Base-by-base conservation (phyloP, 2,888 invertebrate genomes). In the Ecdyonurus torrentis region DNA sequence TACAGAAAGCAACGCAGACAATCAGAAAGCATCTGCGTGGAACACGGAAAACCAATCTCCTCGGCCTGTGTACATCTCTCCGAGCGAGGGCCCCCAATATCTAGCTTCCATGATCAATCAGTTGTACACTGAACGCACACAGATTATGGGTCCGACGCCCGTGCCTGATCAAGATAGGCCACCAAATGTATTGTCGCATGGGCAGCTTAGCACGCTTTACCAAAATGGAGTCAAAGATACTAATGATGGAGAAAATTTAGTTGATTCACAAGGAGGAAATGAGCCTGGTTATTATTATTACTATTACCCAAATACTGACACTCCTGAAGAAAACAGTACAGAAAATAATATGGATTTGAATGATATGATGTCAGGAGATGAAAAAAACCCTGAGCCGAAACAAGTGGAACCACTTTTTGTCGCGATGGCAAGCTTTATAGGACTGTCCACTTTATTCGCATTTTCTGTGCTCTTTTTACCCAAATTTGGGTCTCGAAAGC, bases 361-460 rank as follows among this genome's bases (percentile, higher is more conserved):
- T 37, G 37, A 15, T 37, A 37, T 37, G 37, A 37, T 37, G 37
- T 10, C 15, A 15, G 55, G 19, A n/a, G 55, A 55, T 22, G 55
- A 55, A 5, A 55, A 20, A n/a, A 22, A 55, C 20, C 5, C 20
- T n/a, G 55, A 55, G n/a, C 5, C 22, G 20, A 22, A n/a, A 55
- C 55, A 7, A 10, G 55, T 55, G 3, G 22, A 55, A n/a, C 55
- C 55, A n/a, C 55, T 55, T 22, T 55, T 55, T 22, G 55, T 22
- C 5, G 55, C 55, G 7, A 55, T 55, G 55, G 55, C 55, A n/a
- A 55, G 55, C n/a, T 55, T 55, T 22, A 55, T 55, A n/a, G 55
- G 55, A 18, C n/a, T 55, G 20, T 55, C 55, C 3, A 55, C 55
- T 7, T 22, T 55, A 7, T 55, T 55, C 55, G 55, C 55, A 7